Evolutionary conservation across 2,113 vertebrate species (phyloP).

Genomic region (Anolis carolinensis): DNA sequence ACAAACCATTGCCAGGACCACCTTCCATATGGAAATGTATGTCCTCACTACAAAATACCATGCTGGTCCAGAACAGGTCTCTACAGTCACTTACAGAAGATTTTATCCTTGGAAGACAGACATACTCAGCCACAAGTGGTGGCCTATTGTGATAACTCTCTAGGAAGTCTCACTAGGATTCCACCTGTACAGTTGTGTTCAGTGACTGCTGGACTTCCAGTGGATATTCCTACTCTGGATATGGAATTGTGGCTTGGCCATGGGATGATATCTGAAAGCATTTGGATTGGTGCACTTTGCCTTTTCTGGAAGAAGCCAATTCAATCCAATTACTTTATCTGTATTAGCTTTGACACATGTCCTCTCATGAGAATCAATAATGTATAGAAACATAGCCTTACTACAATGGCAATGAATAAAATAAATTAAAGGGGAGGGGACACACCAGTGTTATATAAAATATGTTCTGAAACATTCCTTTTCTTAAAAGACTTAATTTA

Average conservation of each 20-base stretch:
- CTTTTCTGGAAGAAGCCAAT: not conserved
- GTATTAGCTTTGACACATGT: conserved; percentile 6
- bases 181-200: not conserved
- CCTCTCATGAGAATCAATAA: conserved; percentile 25
- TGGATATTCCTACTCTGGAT: not conserved
- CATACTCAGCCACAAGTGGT: no score
- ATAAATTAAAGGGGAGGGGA: not conserved
- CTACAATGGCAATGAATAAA: conserved; percentile 11
- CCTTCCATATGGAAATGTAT: no score
- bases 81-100: no score
- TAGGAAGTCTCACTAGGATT: no score
- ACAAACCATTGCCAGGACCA: no score
- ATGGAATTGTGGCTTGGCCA: not conserved
- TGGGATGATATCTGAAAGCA: not conserved
- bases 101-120: no score
- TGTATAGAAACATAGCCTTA: conserved; percentile 14
- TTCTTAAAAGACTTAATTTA: not conserved
- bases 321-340: conserved; percentile 4
- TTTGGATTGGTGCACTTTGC: not conserved
- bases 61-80: no score
- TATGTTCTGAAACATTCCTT: not conserved
- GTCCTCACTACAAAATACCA: no score
- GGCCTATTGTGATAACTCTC: no score
- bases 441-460: not conserved
- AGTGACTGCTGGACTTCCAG: not conserved